Conservation (phyloP, 2,113 vertebrate species). For the Xyrauchen texanus region DNA sequence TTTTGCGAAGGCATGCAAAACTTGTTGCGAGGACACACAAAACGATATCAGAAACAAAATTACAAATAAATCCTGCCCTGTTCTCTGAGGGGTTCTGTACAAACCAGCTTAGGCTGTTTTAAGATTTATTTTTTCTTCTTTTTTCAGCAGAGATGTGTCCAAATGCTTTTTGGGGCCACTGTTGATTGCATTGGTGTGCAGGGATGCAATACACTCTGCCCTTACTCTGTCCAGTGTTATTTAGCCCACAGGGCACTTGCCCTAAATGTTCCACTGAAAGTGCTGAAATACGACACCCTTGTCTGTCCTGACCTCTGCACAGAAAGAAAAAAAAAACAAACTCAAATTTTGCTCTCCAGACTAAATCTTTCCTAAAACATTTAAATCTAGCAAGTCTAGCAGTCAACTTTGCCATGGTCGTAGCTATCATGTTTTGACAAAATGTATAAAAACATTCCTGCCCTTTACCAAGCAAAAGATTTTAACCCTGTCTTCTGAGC, state of each 20-base stretch:
- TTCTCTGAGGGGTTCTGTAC: no score
- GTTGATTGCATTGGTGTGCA: no score
- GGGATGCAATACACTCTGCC: background rate
- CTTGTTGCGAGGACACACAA: no score
- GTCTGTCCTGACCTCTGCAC: background rate
- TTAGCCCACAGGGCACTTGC: background rate
- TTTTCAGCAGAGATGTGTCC: no score
- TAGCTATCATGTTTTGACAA: conserved; percentile 15
- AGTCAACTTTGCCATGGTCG: background rate
- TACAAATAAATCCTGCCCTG: no score
- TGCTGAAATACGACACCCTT: background rate
- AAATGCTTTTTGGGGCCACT: no score
- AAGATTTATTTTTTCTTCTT: no score
- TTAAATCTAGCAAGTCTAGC: background rate
- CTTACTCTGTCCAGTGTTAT: background rate
- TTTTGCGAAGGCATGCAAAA: no score
- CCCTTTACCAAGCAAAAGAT: conserved; percentile 8
- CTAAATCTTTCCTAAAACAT: background rate
- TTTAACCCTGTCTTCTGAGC: conserved; percentile 14
- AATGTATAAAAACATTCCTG: background rate
- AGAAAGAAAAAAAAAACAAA: background rate
- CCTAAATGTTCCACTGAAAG: background rate
- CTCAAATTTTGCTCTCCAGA: no score
- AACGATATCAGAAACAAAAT: no score
- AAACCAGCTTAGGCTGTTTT: no score